Conservation (phyloP, 2,797 vertebrate species). For the Chaetodon trifasciatus region DNA sequence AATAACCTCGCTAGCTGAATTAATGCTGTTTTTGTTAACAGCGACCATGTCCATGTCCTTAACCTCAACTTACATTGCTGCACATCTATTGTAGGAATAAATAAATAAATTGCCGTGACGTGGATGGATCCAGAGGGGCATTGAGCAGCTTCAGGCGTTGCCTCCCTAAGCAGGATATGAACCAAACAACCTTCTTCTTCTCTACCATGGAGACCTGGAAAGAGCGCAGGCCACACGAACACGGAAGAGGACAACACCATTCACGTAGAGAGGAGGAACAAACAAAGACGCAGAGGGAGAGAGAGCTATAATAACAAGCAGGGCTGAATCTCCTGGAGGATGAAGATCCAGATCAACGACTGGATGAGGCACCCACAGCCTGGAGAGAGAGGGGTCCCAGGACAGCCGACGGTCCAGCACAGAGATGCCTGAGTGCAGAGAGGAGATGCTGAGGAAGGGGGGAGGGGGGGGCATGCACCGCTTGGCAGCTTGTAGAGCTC, state of each 20-base stretch:
- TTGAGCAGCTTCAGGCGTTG: background rate
- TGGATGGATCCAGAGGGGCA: background rate
- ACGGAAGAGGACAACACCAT: no score
- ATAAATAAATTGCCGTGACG: background rate
- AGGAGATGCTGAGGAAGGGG: no score
- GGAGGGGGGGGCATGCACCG: no score
- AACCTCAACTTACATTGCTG: background rate
- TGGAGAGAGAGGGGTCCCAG: background rate
- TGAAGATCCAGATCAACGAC: background rate
- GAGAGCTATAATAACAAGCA: background rate
- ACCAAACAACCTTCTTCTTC: background rate
- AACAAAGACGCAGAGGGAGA: no score
- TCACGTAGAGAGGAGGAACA: no score
- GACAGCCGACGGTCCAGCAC: background rate
- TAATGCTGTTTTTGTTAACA: constrained; percentile 2
- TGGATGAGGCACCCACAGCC: background rate
- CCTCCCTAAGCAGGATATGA: background rate
- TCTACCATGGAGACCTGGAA: no score
- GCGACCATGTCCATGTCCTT: background rate
- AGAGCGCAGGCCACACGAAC: no score
- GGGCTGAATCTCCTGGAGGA: background rate
- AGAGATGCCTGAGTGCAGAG: no score
- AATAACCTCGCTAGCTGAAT: constrained; percentile 16
- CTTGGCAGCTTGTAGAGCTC: no score
- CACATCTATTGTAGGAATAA: background rate